phyloP scores from a whole-genome alignment of 2,888 invertebrate species.

The Epirrhoe tristata region DNA sequence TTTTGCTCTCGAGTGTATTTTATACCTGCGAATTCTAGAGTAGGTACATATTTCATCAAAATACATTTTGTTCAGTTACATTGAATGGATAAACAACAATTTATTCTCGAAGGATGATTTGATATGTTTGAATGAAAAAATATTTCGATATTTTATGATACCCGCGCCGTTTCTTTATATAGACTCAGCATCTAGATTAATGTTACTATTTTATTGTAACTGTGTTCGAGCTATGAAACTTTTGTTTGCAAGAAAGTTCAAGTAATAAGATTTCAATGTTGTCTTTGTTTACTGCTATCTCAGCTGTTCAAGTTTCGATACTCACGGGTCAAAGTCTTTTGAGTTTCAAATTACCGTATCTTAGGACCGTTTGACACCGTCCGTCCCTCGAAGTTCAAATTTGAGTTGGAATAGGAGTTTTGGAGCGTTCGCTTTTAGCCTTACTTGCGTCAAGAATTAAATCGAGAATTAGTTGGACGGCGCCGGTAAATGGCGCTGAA shows the following conservation, averaged over 20 bases:
- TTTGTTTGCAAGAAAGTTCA: constrained; percentile 25
- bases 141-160: background rate
- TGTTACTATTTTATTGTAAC: constrained; percentile 4
- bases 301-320: constrained; percentile 37
- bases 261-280: constrained; percentile 31
- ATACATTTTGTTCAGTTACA: no score
- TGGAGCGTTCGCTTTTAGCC: constrained; percentile 37
- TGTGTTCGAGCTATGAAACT: constrained; percentile 18
- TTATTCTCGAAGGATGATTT: no score
- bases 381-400: constrained; percentile 38
- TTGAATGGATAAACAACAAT: no score
- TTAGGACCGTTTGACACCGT: constrained; percentile 40
- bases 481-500: constrained; percentile 7
- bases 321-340: constrained; percentile 39
- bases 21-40: no score
- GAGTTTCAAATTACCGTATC: constrained; percentile 43
- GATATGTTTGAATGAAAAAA: background rate
- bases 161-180: background rate
- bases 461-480: constrained; percentile 12
- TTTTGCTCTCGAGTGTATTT: no score
- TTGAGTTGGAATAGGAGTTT: constrained; percentile 35
- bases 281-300: constrained; percentile 35
- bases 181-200: background rate
- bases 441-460: constrained; percentile 14
- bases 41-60: no score